These are phyloP conservation scores for Mesorhabditis belari DNA, from an alignment of 2,888 invertebrate species.

Conservation along the genomic window DNA sequence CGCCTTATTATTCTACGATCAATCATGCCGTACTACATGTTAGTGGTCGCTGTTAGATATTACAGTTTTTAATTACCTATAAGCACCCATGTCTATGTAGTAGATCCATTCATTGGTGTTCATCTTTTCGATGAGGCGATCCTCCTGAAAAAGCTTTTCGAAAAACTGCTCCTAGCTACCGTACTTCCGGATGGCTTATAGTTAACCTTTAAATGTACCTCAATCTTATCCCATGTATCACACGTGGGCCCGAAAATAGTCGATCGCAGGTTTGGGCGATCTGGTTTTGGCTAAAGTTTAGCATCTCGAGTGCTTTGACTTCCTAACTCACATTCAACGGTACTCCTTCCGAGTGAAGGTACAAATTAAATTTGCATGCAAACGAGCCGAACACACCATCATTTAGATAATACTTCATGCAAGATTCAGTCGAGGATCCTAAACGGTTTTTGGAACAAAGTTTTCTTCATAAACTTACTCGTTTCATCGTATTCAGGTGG, in stretches of 20 bases:
- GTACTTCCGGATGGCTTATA: too few species aligned
- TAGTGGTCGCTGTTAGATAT: too few species aligned
- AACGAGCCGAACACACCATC: slow-evolving; percentile 98
- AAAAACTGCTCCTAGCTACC: too few species aligned
- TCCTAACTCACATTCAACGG: slow-evolving; percentile 63
- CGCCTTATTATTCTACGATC: too few species aligned
- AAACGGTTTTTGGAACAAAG: too few species aligned
- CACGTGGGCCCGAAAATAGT: slow-evolving; percentile 89
- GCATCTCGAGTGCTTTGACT: background rate
- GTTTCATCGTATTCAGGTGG: slow-evolving; percentile 21
- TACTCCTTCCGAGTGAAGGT: slow-evolving; percentile 70
- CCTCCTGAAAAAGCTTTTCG: background rate
- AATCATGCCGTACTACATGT: too few species aligned
- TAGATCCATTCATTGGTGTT: slow-evolving; percentile 78
- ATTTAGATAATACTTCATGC: slow-evolving; percentile 79
- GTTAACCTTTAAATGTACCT: slow-evolving; percentile 8
- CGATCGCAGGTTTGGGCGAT: slow-evolving; percentile 8
- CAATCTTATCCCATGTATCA: slow-evolving; percentile 79
- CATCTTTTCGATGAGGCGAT: slow-evolving; percentile 65
- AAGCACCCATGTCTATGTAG: slow-evolving; percentile 96
- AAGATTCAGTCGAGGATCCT: background rate
- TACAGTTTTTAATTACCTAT: too few species aligned
- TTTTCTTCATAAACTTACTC: background rate
- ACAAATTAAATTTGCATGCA: slow-evolving; percentile 91
- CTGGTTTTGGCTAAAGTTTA: background rate